phyloP scores from a whole-genome alignment of 2,797 vertebrate species.

The Carcharodon carcharias region DNA sequence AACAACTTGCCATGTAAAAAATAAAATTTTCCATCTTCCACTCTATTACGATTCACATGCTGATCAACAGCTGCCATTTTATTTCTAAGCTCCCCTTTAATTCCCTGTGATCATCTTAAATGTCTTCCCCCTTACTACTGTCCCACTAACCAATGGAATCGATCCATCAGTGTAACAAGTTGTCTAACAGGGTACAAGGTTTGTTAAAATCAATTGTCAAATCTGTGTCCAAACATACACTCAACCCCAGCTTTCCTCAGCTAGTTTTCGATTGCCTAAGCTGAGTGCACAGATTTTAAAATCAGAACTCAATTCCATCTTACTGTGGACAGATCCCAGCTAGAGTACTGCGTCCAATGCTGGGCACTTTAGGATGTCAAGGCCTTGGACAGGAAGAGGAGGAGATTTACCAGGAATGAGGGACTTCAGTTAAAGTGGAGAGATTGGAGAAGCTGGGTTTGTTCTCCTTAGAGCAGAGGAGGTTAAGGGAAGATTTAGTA shows the following conservation, averaged over 20 bases:
- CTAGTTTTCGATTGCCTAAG: neutral
- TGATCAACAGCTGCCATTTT: neutral
- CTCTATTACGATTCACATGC: neutral
- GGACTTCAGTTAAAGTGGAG: neutral
- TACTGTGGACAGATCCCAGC: neutral
- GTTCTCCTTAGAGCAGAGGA: neutral
- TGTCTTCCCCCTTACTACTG: neutral
- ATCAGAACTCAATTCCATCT: neutral
- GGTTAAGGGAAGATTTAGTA: neutral
- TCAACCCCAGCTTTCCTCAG: neutral
- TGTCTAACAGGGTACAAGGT: neutral
- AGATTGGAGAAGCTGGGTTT: neutral
- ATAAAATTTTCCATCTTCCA: neutral
- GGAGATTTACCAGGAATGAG: neutral
- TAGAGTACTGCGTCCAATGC: neutral
- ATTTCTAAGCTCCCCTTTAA: neutral
- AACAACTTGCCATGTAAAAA: neutral
- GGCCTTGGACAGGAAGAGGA: no score
- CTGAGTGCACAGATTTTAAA: neutral
- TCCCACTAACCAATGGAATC: neutral
- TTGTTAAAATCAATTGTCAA: neutral
- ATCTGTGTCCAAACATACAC: neutral
- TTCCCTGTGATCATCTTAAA: neutral
- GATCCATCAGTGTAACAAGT: neutral
- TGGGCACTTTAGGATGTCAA: neutral